Evolutionary conservation across 64 coral and sea anemone species (phyloP).

Genomic region (Actinia equina): DNA sequence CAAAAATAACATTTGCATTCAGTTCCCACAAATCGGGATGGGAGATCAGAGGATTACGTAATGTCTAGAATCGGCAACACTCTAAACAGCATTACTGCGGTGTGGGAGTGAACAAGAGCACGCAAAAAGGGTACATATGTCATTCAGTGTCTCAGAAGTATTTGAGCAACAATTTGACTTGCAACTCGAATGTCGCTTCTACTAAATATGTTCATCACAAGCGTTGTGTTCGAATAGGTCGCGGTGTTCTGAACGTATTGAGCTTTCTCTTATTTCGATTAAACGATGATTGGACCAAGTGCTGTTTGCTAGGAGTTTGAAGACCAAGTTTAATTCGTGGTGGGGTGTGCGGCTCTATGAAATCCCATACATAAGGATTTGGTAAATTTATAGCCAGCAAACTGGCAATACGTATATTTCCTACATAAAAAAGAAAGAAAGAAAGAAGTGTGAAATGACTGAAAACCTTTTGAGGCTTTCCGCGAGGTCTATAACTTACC

Average conservation of each 20-base stretch:
- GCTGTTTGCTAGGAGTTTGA: conserved; percentile 73
- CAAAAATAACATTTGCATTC: too few relatives aligned
- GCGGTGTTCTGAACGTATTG: conserved; percentile 26
- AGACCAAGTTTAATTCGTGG: conserved; percentile 79
- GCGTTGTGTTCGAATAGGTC: not conserved
- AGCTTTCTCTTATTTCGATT: conserved; percentile 23
- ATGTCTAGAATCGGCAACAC: not conserved
- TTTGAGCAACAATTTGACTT: too few relatives aligned
- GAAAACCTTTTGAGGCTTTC: not conserved
- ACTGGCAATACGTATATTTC: conserved; percentile 51
- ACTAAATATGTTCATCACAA: not conserved
- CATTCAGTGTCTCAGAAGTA: too few relatives aligned
- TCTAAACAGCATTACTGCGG: too few relatives aligned
- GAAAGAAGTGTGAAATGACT: not conserved
- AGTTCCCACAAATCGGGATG: too few relatives aligned
- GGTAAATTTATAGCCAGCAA: conserved; percentile 65
- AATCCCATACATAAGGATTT: conserved; percentile 74
- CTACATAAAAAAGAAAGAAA: conserved; percentile 5
- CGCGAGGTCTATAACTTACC: conserved; percentile 30
- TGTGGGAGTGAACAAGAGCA: too few relatives aligned
- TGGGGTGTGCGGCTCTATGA: conserved; percentile 87
- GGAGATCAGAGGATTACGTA: too few relatives aligned
- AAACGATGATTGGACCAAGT: conserved; percentile 73
- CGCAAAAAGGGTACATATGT: too few relatives aligned
- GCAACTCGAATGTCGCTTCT: too few relatives aligned